Evolutionary conservation across 2,888 invertebrate genomes (phyloP).

Genomic region (Liopterus haemorrhoidalis): DNA sequence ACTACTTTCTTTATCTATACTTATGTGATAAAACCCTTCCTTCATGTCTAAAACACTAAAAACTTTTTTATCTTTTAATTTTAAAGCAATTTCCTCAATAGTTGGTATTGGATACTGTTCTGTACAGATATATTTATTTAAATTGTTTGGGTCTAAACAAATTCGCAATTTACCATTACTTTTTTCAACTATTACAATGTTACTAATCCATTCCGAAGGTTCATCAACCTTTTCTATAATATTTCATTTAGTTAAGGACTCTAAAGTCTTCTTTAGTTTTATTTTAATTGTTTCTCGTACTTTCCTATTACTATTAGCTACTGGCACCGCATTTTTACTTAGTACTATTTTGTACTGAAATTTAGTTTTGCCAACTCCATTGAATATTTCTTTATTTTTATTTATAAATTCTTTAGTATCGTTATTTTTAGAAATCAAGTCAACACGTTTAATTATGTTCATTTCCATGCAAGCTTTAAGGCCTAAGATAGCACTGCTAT

Average conservation of each 20-base stretch:
- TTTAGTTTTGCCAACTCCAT: slow-evolving; percentile 15
- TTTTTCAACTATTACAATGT: too few species aligned
- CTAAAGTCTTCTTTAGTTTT: slow-evolving; percentile 14
- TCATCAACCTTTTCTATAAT: neutral
- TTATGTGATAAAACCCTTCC: slow-evolving; percentile 24
- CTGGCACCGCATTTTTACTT: slow-evolving; percentile 14
- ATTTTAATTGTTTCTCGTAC: slow-evolving; percentile 16
- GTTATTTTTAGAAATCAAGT: slow-evolving; percentile 5
- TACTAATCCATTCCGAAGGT: too few species aligned
- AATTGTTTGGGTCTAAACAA: slow-evolving; percentile 29
- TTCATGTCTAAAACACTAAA: slow-evolving; percentile 26
- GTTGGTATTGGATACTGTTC: slow-evolving; percentile 35
- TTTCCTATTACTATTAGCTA: slow-evolving; percentile 14
- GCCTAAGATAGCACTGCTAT: too few species aligned
- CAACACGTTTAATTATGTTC: slow-evolving; percentile 14
- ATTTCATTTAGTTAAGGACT: slow-evolving; percentile 7
- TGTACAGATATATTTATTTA: slow-evolving; percentile 32
- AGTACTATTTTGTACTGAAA: slow-evolving; percentile 18
- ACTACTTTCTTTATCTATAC: slow-evolving; percentile 8
- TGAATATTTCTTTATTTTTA: slow-evolving; percentile 18
- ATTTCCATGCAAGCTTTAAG: too few species aligned
- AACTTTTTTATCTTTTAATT: slow-evolving; percentile 17
- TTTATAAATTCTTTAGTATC: slow-evolving; percentile 14
- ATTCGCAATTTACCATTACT: neutral
- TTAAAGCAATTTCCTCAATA: slow-evolving; percentile 29